Percentiles rank a stretch among this genome's conserved stretches.
Conservation (phyloP, 1,140 invertebrate genomes). For the Bicyclus anynana region DNA sequence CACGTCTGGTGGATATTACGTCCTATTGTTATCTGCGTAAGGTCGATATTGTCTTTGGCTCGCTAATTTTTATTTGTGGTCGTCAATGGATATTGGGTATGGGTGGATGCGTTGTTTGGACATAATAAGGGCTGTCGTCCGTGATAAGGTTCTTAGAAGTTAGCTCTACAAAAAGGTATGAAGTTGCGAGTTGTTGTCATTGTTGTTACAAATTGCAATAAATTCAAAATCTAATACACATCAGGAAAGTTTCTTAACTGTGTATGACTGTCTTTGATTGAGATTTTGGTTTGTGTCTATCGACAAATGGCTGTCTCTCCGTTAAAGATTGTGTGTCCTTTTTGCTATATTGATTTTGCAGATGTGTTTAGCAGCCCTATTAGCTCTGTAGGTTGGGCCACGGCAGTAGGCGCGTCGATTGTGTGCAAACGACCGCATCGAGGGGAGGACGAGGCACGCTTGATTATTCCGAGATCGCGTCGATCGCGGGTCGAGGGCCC, state of each 20-base stretch:
- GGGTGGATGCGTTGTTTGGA: slow-evolving; percentile 55
- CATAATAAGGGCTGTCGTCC: not conserved
- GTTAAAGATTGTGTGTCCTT: not conserved
- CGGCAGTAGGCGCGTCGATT: slow-evolving; percentile 57
- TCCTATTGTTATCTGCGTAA: slow-evolving; percentile 24
- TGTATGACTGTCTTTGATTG: no score
- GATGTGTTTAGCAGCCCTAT: not conserved
- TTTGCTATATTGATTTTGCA: not conserved
- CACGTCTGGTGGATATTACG: slow-evolving; percentile 15
- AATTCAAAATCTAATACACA: no score
- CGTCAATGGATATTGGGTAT: slow-evolving; percentile 48
- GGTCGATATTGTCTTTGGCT: slow-evolving; percentile 27
- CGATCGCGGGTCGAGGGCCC: slow-evolving; percentile 58
- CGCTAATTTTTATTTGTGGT: not conserved
- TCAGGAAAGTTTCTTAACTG: no score
- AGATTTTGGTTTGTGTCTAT: no score
- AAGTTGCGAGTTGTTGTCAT: no score
- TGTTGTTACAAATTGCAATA: no score
- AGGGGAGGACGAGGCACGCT: slow-evolving; percentile 53
- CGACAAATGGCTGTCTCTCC: no score
- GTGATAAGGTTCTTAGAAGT: not conserved
- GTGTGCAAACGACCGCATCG: slow-evolving; percentile 70
- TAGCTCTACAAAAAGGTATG: no score
- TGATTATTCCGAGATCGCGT: slow-evolving; percentile 65
- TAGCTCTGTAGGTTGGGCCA: slow-evolving; percentile 63